These are phyloP conservation scores for Drosophila neocordata DNA, from an alignment of 1,140 invertebrate genomes.

Conservation along the genomic window DNA sequence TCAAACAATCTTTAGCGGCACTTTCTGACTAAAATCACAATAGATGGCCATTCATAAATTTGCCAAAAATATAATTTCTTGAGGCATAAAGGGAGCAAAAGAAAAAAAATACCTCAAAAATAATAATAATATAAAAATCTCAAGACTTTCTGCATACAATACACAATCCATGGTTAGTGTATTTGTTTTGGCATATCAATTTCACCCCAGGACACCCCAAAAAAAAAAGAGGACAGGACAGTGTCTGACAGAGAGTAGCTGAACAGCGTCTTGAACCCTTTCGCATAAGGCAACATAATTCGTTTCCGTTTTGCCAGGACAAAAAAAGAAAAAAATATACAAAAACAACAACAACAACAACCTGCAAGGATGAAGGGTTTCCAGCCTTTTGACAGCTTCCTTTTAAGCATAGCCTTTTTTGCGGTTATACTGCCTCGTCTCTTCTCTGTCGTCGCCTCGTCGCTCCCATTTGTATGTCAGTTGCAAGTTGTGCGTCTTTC, in stretches of 20 bases:
- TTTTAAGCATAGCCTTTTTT: conserved; percentile 35
- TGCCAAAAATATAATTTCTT: no score
- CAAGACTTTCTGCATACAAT: background rate
- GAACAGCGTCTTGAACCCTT: conserved; percentile 48
- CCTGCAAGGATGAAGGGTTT: conserved; percentile 49
- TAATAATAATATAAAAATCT: conserved; percentile 22
- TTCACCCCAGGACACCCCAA: conserved; percentile 52
- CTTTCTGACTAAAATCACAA: background rate
- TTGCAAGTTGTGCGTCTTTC: conserved; percentile 73
- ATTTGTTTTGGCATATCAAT: conserved; percentile 56
- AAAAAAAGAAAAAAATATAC: conserved; percentile 31
- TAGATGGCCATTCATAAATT: conserved; percentile 28
- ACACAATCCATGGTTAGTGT: background rate
- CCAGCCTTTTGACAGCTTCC: conserved; percentile 70
- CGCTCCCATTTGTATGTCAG: conserved; percentile 53
- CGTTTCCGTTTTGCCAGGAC: conserved; percentile 62
- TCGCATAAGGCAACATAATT: conserved; percentile 73
- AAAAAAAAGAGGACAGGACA: background rate
- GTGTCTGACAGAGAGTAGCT: conserved; percentile 1
- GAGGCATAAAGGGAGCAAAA: no score
- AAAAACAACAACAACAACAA: conserved; percentile 28
- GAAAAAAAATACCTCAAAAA: conserved; percentile 9
- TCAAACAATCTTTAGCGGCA: background rate
- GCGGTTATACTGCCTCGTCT: conserved; percentile 41
- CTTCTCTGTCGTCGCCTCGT: background rate